These are phyloP conservation scores for Mnemiopsis leidyi DNA, from an alignment of 37 sponge, comb jelly and placozoan genomes.

Conservation along the genomic window DNA sequence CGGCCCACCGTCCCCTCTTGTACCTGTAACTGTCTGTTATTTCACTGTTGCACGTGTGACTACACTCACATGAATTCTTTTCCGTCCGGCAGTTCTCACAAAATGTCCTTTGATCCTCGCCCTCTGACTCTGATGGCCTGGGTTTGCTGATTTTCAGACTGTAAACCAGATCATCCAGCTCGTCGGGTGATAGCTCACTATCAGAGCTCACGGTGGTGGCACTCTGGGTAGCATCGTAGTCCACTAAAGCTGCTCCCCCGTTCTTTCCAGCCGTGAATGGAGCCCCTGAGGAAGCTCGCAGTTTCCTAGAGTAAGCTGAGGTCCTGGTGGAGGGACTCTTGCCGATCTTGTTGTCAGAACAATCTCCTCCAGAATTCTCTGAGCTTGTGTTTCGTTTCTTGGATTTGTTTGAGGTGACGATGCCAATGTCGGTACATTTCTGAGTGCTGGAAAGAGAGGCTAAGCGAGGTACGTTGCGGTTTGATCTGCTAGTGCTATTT, in stretches of 20 bases:
- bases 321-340: neutral
- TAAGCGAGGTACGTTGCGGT: neutral
- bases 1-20: conserved; percentile 3
- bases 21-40: neutral
- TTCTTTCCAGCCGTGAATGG: neutral
- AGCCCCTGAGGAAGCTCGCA: neutral
- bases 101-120: neutral
- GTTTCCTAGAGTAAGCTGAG: neutral
- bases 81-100: neutral
- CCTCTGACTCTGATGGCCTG: neutral
- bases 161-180: neutral
- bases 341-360: neutral
- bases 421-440: neutral
- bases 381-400: neutral
- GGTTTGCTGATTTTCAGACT: neutral
- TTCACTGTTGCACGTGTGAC: neutral
- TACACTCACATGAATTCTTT: neutral
- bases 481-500: neutral
- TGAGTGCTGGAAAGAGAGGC: neutral
- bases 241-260: neutral
- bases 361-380: neutral
- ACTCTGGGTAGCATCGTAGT: neutral
- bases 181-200: neutral
- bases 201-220: neutral
- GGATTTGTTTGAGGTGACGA: neutral